Evolutionary conservation across 2,797 vertebrate species (phyloP).

Genomic region (Sebastes matsubarae): DNA sequence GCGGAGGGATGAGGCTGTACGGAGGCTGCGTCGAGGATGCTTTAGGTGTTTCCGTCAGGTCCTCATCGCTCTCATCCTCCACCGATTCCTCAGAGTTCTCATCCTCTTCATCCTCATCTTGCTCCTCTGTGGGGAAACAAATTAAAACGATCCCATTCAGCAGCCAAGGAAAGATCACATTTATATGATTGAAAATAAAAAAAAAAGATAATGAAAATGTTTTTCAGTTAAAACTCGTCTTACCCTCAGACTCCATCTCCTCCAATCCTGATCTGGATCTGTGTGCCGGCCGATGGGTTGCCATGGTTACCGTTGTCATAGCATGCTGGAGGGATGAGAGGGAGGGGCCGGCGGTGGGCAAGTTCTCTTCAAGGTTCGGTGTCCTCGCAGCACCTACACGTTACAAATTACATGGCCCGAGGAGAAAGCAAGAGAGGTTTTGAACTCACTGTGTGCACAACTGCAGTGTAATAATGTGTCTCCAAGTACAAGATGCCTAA

Average conservation of each 20-base stretch:
- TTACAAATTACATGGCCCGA: constrained; percentile 11
- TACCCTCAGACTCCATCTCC: constrained; percentile 81
- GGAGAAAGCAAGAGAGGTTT: not conserved
- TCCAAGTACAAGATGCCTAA: not conserved
- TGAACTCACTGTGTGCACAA: not conserved
- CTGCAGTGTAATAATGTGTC: not conserved
- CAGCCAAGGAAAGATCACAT: not conserved
- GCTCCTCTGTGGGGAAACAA: constrained; percentile 78
- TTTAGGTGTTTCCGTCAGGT: constrained; percentile 79
- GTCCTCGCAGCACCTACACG: constrained; percentile 49
- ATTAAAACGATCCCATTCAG: not conserved
- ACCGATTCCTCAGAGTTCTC: constrained; percentile 81
- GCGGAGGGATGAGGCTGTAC: constrained; percentile 83
- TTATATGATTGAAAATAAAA: not conserved
- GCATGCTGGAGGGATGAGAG: constrained; percentile 51
- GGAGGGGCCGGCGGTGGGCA: constrained; percentile 41
- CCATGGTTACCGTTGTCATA: constrained; percentile 60
- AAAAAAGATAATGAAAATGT: not conserved
- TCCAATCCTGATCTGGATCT: constrained; percentile 72
- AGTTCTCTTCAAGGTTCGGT: constrained; percentile 27
- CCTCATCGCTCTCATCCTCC: constrained; percentile 88
- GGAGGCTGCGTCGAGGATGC: constrained; percentile 79
- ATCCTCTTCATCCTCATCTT: constrained; percentile 87
- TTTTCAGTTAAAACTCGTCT: not conserved
- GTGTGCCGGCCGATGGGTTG: constrained; percentile 56